Base-by-base conservation (phyloP, 2,888 invertebrate species). In the Heteropelma amictum region DNA sequence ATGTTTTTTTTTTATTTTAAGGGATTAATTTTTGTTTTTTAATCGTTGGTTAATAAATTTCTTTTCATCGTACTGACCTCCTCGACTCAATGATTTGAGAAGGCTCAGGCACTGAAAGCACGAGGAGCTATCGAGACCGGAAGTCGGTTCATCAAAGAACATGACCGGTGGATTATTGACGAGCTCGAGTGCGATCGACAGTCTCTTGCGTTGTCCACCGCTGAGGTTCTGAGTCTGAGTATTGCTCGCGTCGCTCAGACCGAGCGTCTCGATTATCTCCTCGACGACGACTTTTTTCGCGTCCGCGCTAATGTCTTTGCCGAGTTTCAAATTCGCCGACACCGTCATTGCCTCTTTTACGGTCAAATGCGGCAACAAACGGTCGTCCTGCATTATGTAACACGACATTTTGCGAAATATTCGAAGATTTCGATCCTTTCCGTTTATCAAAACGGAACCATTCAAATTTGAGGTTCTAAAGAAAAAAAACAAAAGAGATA, bases 151-250 rank as follows among this genome's bases (percentile, higher is more conserved):
- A 86, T 98, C 98, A 87, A 98, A 97, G 90, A 98, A 98, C 97
- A 98, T 98, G 75, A 98, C 96, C 78, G 98, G 98, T 21, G 98
- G 98, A 90, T 98, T 97, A 90, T 97, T 97, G 56, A 98, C 97
- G 88, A 98, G 92, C 90, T 98, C 97, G 86, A 97, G 90, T 63
- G 97, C 97, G 85, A 98, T 97, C 4, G 97, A 97, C 76, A 97
- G 91, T 70, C 97, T 92, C 89, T 98, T 98, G 77, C 96, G 92
- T 90, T 98, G 97, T 0, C 97, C 97, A 17, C 97, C 97, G 5
- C 97, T 97, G 42, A 98, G 91, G 85, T 94, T 94, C 56, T 93
- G 92, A 10, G 96, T 94, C 82, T 94, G 92, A 0, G 97, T 97
- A 82, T 96, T 93, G 61, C 92, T 92, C 69, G 96, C 94, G 76